phyloP scores from a whole-genome alignment of 2,888 invertebrate species.

The Agrotis segetum region DNA sequence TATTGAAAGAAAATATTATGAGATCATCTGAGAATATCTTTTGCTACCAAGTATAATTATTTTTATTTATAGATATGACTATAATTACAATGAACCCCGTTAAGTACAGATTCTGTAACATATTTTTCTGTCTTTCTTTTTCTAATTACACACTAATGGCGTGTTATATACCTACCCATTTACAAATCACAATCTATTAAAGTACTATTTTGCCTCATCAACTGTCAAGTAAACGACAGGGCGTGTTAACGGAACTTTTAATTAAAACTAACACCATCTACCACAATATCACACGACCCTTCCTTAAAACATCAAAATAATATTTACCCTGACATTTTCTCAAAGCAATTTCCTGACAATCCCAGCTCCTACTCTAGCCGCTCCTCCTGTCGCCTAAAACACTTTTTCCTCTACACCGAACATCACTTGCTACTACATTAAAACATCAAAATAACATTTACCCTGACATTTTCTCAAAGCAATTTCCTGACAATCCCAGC shows the following conservation, averaged over 20 bases:
- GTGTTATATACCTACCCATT: too few relatives aligned
- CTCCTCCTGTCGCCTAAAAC: constrained; percentile 84
- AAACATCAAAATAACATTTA: constrained; percentile 54
- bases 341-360: constrained; percentile 76
- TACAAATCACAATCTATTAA: too few relatives aligned
- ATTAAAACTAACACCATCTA: neutral
- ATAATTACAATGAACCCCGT: too few relatives aligned
- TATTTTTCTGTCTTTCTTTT: too few relatives aligned
- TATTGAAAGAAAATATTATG: neutral
- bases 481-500: constrained; percentile 80
- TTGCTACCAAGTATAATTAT: neutral
- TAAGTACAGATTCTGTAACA: too few relatives aligned
- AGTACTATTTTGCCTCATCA: too few relatives aligned
- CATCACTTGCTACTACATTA: too few relatives aligned
- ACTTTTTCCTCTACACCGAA: constrained; percentile 79
- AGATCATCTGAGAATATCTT: neutral
- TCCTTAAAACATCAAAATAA: neutral
- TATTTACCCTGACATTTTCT: constrained; percentile 80
- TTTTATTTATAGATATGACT: too few relatives aligned
- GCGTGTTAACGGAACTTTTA: too few relatives aligned
- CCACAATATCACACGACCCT: neutral
- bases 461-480: constrained; percentile 80
- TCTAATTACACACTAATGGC: too few relatives aligned
- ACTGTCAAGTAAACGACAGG: too few relatives aligned
- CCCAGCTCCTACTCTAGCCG: constrained; percentile 83